phyloP scores from a whole-genome alignment of 2,113 vertebrate species.

The Amphiprion percula region DNA sequence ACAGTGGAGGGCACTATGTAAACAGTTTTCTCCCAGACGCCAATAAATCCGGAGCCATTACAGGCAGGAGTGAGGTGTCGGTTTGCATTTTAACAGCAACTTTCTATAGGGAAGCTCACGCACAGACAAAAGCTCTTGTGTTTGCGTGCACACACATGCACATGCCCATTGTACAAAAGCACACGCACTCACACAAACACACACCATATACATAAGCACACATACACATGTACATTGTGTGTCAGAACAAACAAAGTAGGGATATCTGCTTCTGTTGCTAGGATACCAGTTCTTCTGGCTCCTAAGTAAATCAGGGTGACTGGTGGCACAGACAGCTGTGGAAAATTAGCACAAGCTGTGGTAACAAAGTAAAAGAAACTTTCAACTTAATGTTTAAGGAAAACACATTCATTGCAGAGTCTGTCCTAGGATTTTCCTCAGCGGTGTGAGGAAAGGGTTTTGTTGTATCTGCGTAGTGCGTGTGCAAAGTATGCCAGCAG shows the following conservation, averaged over 20 bases:
- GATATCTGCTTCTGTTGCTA: constrained; percentile 81
- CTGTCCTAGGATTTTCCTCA: not conserved
- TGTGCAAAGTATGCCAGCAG: too few species aligned
- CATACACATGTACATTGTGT: constrained; percentile 40
- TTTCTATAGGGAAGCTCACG: constrained; percentile 43
- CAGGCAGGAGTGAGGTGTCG: constrained; percentile 38
- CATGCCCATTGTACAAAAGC: not conserved
- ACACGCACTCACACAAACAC: constrained; percentile 7
- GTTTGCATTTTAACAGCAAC: constrained; percentile 63
- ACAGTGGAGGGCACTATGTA: constrained; percentile 62
- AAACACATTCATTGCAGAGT: not conserved
- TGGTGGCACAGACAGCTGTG: constrained; percentile 68
- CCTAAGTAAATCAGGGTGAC: constrained; percentile 77
- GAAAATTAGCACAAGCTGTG: constrained; percentile 74
- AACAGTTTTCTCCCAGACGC: constrained; percentile 67
- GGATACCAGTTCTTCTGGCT: constrained; percentile 77
- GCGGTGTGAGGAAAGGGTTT: too few species aligned
- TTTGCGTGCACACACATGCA: constrained; percentile 17
- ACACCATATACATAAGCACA: constrained; percentile 31
- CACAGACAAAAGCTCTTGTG: not conserved
- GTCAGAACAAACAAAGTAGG: constrained; percentile 67
- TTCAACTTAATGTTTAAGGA: constrained; percentile 31
- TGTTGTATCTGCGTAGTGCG: too few species aligned
- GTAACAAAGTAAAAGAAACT: constrained; percentile 69
- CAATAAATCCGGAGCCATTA: constrained; percentile 66